A percentile compares a stretch with the other conserved stretches of the same genome.
phyloP scores from a whole-genome alignment of 1,140 invertebrate species.

The Diuraphis noxia region DNA sequence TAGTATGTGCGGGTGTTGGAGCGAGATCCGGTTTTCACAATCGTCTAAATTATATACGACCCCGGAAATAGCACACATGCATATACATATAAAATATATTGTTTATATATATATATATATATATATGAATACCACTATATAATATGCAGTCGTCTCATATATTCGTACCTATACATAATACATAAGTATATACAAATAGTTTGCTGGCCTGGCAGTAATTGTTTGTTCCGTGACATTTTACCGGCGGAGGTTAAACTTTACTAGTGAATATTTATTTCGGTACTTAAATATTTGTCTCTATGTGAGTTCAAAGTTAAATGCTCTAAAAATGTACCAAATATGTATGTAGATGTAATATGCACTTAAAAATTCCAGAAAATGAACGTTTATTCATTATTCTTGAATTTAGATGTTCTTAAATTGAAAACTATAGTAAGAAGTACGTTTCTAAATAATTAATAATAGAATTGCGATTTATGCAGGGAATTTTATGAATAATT shows the following conservation, averaged over 20 bases:
- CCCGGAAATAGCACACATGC: neutral
- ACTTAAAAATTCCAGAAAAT: neutral
- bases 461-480: neutral
- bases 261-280: neutral
- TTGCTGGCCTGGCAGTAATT: neutral
- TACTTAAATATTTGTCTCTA: neutral
- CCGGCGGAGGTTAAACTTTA: neutral
- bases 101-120: neutral
- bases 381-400: neutral
- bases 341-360: neutral
- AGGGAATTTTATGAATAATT: too few species aligned
- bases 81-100: neutral
- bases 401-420: neutral
- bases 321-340: neutral
- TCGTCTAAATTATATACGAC: neutral
- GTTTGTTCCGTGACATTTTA: neutral
- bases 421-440: neutral
- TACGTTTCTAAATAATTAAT: neutral
- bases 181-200: constrained; percentile 2
- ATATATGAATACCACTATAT: neutral
- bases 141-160: neutral
- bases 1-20: neutral
- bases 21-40: neutral
- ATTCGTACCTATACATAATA: neutral
- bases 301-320: neutral